Evolutionary conservation across 2,797 vertebrate species (phyloP), one percentile per base, ranked within the genome.

Genomic region (Hippopotamyrus pictus): DNA sequence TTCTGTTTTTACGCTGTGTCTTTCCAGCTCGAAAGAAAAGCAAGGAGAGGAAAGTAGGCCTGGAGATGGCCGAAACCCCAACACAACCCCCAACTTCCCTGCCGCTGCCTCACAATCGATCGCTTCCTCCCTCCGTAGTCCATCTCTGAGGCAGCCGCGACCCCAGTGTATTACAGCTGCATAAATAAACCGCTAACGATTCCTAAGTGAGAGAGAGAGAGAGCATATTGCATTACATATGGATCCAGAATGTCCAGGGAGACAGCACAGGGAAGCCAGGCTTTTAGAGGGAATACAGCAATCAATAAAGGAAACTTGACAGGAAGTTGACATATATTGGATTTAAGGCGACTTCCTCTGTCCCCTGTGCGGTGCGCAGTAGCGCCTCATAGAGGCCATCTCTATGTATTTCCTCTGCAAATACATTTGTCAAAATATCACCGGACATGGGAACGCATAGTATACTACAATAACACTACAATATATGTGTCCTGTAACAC

Each of bases 111-210:
- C 86, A 3, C 37, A 65, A 69, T 88, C 54, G 19, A 88, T 65
- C 25, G n/a, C 54, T 88, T 88, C 86, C 57, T 48, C 53, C 41
- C 51, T 57, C 17, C 12, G 51, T 14, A 37, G 29, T 33, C 37
- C 86, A 59, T 87, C 46, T 69, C 57, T 17, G 5, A 65, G 48
- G 37, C 41, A 44, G 5, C 57, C 19, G 1, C 33, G 57, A 48
- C 57, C 17, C 17, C 6, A 62, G 33, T 48, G 57, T 65, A 88
- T 88, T 29, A 53, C 17, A 25, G n/a, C n/a, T 11, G 9, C 86
- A 88, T 88, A 88, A 88, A 88, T 88, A 65, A 88, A 88, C 86
- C 44, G 14, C 22, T 33, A 65, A 65, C 44, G 86, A 53, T 69
- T 8, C 37, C 57, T 88, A 46, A 65, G 57, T 62, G 86, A 87